phyloP scores from a whole-genome alignment of 2,888 invertebrate species.

The Hofmannophila pseudospretella region DNA sequence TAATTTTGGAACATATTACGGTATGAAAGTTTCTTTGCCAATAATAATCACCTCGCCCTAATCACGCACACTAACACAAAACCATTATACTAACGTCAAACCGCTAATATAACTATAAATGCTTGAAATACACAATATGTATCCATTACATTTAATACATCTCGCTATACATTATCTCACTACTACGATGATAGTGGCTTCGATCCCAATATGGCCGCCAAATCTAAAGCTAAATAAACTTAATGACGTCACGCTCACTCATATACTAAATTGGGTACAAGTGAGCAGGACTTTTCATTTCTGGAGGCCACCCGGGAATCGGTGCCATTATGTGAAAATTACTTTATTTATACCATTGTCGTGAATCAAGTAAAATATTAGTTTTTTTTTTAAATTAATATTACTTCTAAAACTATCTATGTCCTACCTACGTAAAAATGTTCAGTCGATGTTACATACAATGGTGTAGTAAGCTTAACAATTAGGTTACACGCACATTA shows the following conservation, averaged over 20 bases:
- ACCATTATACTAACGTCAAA: constrained; percentile 45
- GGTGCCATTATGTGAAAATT: constrained; percentile 17
- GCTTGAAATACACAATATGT: constrained; percentile 60
- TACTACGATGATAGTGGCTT: constrained; percentile 51
- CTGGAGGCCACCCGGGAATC: constrained; percentile 25
- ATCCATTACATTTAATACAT: constrained; percentile 48
- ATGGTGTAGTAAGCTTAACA: constrained; percentile 41
- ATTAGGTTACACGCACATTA: constrained; percentile 1
- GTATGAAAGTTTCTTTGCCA: constrained; percentile 30
- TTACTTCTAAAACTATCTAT: constrained; percentile 48
- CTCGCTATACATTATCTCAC: constrained; percentile 53
- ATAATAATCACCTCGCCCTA: constrained; percentile 29
- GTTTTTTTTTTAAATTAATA: constrained; percentile 30
- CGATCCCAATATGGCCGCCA: too few species aligned
- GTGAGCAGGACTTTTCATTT: too few species aligned
- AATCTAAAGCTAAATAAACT: too few species aligned
- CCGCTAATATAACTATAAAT: constrained; percentile 62
- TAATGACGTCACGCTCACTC: too few species aligned
- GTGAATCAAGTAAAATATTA: constrained; percentile 34
- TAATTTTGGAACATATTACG: constrained; percentile 41
- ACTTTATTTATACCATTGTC: constrained; percentile 36
- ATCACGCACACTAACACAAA: constrained; percentile 67
- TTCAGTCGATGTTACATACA: constrained; percentile 77
- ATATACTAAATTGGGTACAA: too few species aligned
- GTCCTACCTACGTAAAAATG: constrained; percentile 70